Evolutionary conservation across 2,113 vertebrate genomes (phyloP), one percentile per base, ranked within the genome.

Genomic region (Gallinago paraguaiae): DNA sequence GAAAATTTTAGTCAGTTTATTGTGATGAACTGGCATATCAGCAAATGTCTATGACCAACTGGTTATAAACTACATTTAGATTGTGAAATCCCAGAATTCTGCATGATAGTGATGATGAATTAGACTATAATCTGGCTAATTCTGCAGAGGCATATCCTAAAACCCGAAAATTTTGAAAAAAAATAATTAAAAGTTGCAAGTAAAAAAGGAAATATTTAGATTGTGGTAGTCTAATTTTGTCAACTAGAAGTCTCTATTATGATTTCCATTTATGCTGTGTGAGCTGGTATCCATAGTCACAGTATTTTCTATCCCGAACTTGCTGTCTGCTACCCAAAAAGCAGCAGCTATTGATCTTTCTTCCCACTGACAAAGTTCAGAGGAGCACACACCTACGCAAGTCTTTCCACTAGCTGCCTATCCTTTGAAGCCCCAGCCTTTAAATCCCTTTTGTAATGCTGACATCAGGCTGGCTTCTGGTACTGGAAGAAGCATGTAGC

Each of bases 121-220:
- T 59, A 60, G 5, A 68, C 11, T 68, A 25, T 24, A 50, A 18
- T 46, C n/a, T 54, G 37, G 20, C 11, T 81, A 64, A 50, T 92
- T 90, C 59, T 81, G 3, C 13, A 33, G 13, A 79, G 7, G 59
- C 5, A 12, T 35, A 39, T 35, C 17, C 18, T 72, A 59, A 86
- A 70, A 39, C 4, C 4, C 2, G 0, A 41, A 23, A 46, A 22
- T 18, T n/a, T 41, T 20, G 1, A 7, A 17, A 37, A 51, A 23
- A 54, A 35, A 63, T 18, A 11, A 11, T 45, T 25, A 41, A 27
- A 67, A 71, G 5, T 53, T 71, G 3, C 14, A 67, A 75, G 12
- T 57, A 10, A 75, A 76, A 63, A 39, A 30, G 6, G 8, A 54
- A 61, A 6, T 67, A 19, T 31, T 80, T 76, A 43, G 30, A 28